Percentiles rank a stretch among this genome's conserved stretches.
Evolutionary conservation across 2,113 vertebrate genomes (phyloP).

Genomic region (Pangasianodon gigas): DNA sequence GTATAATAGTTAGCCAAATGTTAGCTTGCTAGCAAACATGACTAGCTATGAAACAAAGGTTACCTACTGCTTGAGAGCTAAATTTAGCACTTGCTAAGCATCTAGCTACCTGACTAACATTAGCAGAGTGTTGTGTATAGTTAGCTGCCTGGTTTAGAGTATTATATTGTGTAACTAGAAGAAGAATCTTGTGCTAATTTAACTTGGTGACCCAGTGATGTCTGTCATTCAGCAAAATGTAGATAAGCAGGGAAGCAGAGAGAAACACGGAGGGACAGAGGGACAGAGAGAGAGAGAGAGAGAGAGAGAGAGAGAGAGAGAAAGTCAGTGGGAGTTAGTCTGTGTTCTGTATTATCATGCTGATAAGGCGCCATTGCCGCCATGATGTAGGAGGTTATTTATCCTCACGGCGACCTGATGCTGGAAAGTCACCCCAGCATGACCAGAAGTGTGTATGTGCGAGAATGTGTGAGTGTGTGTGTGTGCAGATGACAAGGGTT

Average conservation of each 20-base stretch:
- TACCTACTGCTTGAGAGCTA: background rate
- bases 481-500: background rate
- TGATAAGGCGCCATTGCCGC: background rate
- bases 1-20: background rate
- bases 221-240: background rate
- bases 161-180: background rate
- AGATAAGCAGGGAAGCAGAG: background rate
- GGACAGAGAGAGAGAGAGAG: no score
- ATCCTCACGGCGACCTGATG: background rate
- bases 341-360: constrained; percentile 14
- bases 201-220: background rate
- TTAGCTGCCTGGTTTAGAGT: background rate
- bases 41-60: background rate
- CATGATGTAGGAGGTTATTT: background rate
- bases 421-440: background rate
- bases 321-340: background rate
- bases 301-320: background rate
- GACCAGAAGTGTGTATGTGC: background rate
- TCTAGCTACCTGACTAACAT: background rate
- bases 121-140: background rate
- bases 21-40: background rate
- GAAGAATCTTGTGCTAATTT: background rate
- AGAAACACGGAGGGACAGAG: background rate
- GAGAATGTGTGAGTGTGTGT: background rate
- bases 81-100: background rate